A percentile compares a stretch with the other conserved stretches of the same genome.
Evolutionary conservation across 2,797 vertebrate species (phyloP).

Genomic region (Pseudomugil tenellus): DNA sequence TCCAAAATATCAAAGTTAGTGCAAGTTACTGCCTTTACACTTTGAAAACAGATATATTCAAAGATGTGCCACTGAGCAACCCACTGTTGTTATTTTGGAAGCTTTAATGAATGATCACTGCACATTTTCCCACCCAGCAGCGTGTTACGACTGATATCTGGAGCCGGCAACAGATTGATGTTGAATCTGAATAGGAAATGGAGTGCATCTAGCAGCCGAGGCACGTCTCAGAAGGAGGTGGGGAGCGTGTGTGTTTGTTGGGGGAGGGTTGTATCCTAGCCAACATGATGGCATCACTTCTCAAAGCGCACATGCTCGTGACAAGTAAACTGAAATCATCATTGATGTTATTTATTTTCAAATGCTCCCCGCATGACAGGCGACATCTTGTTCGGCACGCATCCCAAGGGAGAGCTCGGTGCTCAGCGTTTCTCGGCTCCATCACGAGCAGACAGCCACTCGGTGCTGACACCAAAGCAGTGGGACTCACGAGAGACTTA

Average conservation of each 20-base stretch:
- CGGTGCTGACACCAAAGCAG: constrained; percentile 84
- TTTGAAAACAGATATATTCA: constrained; percentile 41
- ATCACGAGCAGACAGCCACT: constrained; percentile 79
- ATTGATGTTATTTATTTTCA: constrained; percentile 89
- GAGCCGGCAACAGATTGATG: constrained; percentile 72
- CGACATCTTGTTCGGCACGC: constrained; percentile 85
- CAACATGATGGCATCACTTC: constrained; percentile 82
- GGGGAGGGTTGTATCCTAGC: constrained; percentile 74
- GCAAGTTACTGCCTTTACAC: constrained; percentile 12
- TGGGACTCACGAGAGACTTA: constrained; percentile 81
- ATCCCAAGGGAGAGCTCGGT: constrained; percentile 80
- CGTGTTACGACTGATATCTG: constrained; percentile 74
- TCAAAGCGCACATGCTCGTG: constrained; percentile 81
- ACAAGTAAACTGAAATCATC: constrained; percentile 88
- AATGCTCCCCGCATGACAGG: constrained; percentile 85
- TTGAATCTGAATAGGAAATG: constrained; percentile 79
- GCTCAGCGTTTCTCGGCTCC: constrained; percentile 75
- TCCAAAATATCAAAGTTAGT: constrained; percentile 9
- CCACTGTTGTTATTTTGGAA: constrained; percentile 37
- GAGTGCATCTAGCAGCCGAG: constrained; percentile 70
- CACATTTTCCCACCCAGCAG: constrained; percentile 54
- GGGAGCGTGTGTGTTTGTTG: constrained; percentile 6
- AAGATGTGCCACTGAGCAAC: constrained; percentile 26
- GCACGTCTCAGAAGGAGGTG: constrained; percentile 62
- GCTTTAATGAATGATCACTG: constrained; percentile 69